phyloP scores from a whole-genome alignment of 2,113 vertebrate species.

The Monarcha castaneiventris region DNA sequence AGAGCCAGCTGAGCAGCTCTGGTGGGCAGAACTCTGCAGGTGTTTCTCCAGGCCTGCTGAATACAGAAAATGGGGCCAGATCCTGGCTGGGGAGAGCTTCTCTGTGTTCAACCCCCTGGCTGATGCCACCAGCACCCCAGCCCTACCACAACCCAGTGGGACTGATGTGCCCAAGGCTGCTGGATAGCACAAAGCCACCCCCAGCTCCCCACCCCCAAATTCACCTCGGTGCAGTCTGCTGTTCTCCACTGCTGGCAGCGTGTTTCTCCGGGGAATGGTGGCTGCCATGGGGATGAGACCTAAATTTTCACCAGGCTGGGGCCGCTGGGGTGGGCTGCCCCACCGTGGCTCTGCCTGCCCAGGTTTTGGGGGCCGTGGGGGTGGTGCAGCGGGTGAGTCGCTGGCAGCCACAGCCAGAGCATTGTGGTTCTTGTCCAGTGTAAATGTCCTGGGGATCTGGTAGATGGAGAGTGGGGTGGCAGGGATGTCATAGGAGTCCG shows the following conservation, averaged over 20 bases:
- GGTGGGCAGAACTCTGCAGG: not conserved
- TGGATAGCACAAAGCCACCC: not conserved
- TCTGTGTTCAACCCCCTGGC: rapidly evolving
- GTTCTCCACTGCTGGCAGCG: conserved; percentile 93
- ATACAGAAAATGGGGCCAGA: not conserved
- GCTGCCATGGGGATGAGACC: conserved; percentile 71
- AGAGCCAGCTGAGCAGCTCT: not conserved
- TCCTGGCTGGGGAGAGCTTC: not conserved
- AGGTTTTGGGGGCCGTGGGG: conserved; percentile 90
- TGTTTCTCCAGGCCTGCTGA: not conserved
- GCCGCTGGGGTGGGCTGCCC: conserved; percentile 84
- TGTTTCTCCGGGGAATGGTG: conserved; percentile 93
- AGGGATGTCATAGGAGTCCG: conserved; percentile 89
- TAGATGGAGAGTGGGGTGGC: conserved; percentile 86
- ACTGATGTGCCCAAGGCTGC: not conserved
- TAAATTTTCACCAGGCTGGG: conserved; percentile 76
- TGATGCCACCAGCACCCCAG: not conserved
- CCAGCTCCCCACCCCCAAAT: not conserved
- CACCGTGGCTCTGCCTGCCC: conserved; percentile 83
- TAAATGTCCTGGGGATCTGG: conserved; percentile 91
- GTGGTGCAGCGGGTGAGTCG: conserved; percentile 80
- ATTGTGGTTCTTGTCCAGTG: conserved; percentile 96
- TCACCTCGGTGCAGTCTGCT: conserved; percentile 92
- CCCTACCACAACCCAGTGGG: not conserved
- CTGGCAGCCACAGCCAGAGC: conserved; percentile 79